Evolutionary conservation across 2,888 invertebrate genomes (phyloP).

Genomic region (Harmothoe impar): DNA sequence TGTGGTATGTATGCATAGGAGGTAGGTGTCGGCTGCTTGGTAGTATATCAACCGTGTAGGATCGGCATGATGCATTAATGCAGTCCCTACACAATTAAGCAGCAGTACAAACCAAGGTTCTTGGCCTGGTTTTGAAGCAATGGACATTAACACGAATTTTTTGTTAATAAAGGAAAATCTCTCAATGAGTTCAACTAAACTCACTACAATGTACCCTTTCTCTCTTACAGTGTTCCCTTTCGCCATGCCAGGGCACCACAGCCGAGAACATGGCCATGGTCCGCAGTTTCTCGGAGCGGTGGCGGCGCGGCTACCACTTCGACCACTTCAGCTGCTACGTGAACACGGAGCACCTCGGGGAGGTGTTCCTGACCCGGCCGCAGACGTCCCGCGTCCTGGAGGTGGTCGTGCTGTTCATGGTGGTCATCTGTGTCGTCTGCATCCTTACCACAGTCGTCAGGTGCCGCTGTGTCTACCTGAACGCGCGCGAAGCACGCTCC

Average conservation of each 20-base stretch:
- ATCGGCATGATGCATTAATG: no score
- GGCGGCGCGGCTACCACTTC: constrained; percentile 4
- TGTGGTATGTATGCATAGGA: no score
- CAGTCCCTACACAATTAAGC: no score
- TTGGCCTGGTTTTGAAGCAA: no score
- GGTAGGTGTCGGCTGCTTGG: no score
- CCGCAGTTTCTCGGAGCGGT: constrained; percentile 25
- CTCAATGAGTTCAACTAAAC: no score
- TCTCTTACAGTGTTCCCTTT: neutral
- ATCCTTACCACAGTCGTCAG: constrained; percentile 32
- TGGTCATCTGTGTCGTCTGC: constrained; percentile 54
- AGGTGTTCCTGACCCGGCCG: constrained; percentile 37
- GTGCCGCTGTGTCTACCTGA: constrained; percentile 56
- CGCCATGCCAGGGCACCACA: constrained; percentile 11
- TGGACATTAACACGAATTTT: no score
- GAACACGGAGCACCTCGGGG: neutral
- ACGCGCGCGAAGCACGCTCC: constrained; percentile 57
- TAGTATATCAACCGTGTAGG: no score
- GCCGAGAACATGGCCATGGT: constrained; percentile 32
- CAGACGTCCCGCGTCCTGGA: constrained; percentile 35
- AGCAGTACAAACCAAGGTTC: no score
- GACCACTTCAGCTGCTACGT: constrained; percentile 42
- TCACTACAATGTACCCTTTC: no score
- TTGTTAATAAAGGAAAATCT: no score
- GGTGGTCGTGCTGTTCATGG: constrained; percentile 48